Evolutionary conservation across 2,113 vertebrate species (phyloP), one percentile per base, ranked within the genome.

Genomic region (Epinephelus lanceolatus): DNA sequence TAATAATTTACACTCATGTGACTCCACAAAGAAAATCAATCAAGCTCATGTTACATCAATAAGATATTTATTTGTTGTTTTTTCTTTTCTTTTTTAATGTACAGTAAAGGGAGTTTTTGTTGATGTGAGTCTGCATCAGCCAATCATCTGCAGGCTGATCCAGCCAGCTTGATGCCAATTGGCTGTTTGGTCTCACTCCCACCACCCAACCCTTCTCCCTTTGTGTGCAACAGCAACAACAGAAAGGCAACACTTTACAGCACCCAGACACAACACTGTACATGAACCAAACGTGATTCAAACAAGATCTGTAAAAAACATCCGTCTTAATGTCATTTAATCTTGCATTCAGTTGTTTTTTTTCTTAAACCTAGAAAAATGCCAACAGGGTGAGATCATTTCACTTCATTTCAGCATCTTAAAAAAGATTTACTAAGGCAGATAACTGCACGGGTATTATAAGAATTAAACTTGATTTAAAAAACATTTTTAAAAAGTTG

Each of bases 111-210:
- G 45, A 25, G 57, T 71, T 86, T 79, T 60, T 18, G 40, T 63
- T 76, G 23, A 78, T 63, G 84, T 86, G 78, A 93, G 62, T 47
- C 55, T 59, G 68, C 69, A 49, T 82, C 73, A 52, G 57, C 89
- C 89, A 92, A 89, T 89, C 86, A 42, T 1, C 66, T 61, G 73
- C 81, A 76, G 67, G 27, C 55, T 86, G 30, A 75, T 53, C 51
- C 53, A 51, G 59, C 12, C 80, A 90, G 71, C 87, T 87, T 7
- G 18, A 85, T 49, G 86, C 56, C 47, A 87, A 95, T 94, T 96
- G 94, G 94, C 86, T 79, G 76, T 9, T 70, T 4, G 66, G 77
- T 66, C 66, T 78, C 92, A 94, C 94, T 89, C 94, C 94, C 89
- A 90, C 93, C 83, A 82, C 60, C 71, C 33, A 57, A 52, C 72